Evolutionary conservation across 2,888 invertebrate species (phyloP), one percentile per base, ranked within the genome.

Genomic region (Nemotelus pantherinus): DNA sequence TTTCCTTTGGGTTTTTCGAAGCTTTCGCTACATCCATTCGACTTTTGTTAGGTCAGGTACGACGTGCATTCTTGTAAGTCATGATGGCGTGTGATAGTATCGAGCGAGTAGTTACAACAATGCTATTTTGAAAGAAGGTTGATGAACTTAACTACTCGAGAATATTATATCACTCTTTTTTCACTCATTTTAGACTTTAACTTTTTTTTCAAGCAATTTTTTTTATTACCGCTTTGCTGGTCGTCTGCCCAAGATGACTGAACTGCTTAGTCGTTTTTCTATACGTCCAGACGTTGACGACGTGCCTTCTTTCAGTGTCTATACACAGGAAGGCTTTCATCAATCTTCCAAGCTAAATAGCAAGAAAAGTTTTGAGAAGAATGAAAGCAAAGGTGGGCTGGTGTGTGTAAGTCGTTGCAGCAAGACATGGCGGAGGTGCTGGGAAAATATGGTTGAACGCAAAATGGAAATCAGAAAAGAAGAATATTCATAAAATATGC

Each of bases 271-370:
- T 25, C 25, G 25, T 25, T 25, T 25, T 25, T 25, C 25, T 25
- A 25, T 25, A 25, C 25, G 25, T 25, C 25, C 25, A 25, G 25
- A n/a, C n/a, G n/a, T 25, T 1, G 25, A 25, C 25, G 25, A 25
- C 25, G 25, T 1, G 7, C 57, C 57, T 10, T 57, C 57, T 57
- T 57, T 25, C 25, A 25, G 25, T 25, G 25, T 25, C 25, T 25
- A 50, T 55, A 44, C 10, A 57, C 63, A 48, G 25, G 45, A 58
- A 63, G 74, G 74, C 74, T 74, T 74, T 74, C 74, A 74, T 60
- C 72, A 74, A 74, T 74, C 74, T 74, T 74, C 50, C 7, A 74
- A 70, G 70, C 43, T 47, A 70, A 70, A 70, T 55, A 70, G 55
- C 41, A 70, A 55, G 55, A 68, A 68, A 70, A 55, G 6, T 65